Conservation (phyloP, 2,888 invertebrate genomes). For the Meiosimyza decipiens region DNA sequence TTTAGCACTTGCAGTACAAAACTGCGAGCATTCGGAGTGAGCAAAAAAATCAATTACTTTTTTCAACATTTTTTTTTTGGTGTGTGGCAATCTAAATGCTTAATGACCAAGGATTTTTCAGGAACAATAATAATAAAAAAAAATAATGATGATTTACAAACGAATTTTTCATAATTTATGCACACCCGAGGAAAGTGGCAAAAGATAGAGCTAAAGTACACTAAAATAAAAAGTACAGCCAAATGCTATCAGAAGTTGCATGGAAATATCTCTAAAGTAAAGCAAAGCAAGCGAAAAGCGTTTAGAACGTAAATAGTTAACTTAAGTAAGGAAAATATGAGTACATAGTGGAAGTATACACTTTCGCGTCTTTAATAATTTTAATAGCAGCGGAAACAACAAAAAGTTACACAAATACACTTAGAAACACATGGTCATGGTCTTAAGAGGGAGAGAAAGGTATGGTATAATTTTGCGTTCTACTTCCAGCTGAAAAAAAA, state of each 20-base stretch:
- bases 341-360: not conserved
- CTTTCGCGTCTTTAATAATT: constrained; percentile 30
- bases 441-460: too few relatives aligned
- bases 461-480: too few relatives aligned
- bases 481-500: too few relatives aligned
- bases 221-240: not conserved
- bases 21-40: too few relatives aligned
- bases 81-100: not conserved
- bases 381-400: constrained; percentile 14
- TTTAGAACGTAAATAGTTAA: not conserved
- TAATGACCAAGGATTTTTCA: not conserved
- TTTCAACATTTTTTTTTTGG: not conserved
- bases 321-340: not conserved
- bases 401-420: constrained; percentile 8
- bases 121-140: constrained; percentile 14
- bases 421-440: not conserved
- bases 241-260: too few relatives aligned
- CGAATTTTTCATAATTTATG: constrained; percentile 17
- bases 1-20: too few relatives aligned
- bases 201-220: not conserved
- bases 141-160: constrained; percentile 31
- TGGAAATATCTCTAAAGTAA: too few relatives aligned
- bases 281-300: not conserved
- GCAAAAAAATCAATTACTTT: not conserved
- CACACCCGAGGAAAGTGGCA: not conserved